These are phyloP conservation scores for Hypotaenidia philippensis DNA, from an alignment of 2,797 vertebrate species.

Conservation along the genomic window DNA sequence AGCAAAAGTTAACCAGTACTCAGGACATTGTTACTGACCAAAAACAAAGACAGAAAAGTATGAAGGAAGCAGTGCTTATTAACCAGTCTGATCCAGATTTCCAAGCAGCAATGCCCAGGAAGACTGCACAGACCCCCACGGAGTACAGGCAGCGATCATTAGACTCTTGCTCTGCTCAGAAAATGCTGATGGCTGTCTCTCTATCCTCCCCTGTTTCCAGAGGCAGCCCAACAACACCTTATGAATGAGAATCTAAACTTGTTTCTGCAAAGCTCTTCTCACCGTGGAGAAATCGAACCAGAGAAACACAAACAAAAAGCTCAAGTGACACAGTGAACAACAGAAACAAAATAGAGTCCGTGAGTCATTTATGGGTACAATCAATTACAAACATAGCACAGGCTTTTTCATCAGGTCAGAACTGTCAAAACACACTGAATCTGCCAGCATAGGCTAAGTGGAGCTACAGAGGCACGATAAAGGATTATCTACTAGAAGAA, in stretches of 20 bases:
- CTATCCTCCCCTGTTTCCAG: not conserved
- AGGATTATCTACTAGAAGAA: constrained; percentile 58
- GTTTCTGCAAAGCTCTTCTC: constrained; percentile 21
- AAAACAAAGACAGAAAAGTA: not conserved
- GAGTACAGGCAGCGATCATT: not conserved
- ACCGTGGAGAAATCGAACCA: constrained; percentile 25
- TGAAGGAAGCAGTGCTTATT: not conserved
- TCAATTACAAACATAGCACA: constrained; percentile 61
- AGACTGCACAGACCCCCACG: not conserved
- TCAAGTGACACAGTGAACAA: constrained; percentile 47
- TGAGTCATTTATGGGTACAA: constrained; percentile 65
- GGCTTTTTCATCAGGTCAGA: constrained; percentile 60
- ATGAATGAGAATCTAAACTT: not conserved
- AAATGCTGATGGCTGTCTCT: not conserved
- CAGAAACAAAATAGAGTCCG: constrained; percentile 57
- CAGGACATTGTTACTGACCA: not conserved
- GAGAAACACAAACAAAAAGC: constrained; percentile 61
- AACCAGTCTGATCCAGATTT: not conserved
- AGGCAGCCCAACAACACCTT: not conserved
- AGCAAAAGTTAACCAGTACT: not conserved
- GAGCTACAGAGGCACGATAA: constrained; percentile 61
- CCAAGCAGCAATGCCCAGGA: not conserved
- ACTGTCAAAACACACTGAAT: constrained; percentile 63
- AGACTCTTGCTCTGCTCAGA: not conserved
- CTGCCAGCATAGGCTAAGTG: constrained; percentile 46